A percentile compares a stretch with the other conserved stretches of the same genome.
These are phyloP conservation scores for Tenodera sinensis DNA, from an alignment of 2,888 invertebrate species.

Conservation along the genomic window DNA sequence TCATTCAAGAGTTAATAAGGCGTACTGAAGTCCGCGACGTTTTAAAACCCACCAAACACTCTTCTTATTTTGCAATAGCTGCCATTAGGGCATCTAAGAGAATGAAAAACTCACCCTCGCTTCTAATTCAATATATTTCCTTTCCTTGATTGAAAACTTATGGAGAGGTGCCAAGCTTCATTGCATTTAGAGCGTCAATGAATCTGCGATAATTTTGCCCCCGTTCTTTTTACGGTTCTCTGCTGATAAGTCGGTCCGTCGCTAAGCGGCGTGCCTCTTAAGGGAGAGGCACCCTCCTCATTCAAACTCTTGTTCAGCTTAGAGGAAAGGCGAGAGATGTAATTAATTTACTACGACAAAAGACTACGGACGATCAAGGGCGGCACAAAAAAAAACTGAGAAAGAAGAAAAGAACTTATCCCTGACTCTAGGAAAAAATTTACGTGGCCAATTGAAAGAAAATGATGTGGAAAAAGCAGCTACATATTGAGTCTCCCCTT, in stretches of 20 bases:
- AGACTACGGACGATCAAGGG: slow-evolving; percentile 4
- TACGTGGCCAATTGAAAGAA: slow-evolving; percentile 15
- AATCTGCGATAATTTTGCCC: slow-evolving; percentile 21
- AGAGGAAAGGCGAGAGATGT: slow-evolving; percentile 16
- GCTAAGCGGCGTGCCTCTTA: background rate
- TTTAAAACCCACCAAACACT: background rate
- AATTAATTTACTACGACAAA: slow-evolving; percentile 32
- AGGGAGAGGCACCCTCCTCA: background rate
- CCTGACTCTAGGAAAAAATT: background rate
- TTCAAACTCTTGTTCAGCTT: slow-evolving; percentile 1
- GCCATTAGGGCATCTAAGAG: background rate
- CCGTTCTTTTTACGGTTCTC: background rate
- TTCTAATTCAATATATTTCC: slow-evolving; percentile 9
- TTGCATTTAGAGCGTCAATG: slow-evolving; percentile 7
- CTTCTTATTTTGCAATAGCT: background rate
- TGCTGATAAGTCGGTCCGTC: background rate
- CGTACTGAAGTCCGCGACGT: too few species aligned
- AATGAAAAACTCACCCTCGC: background rate
- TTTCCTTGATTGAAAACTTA: slow-evolving; percentile 13
- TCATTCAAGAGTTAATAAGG: too few species aligned
- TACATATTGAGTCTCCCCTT: background rate
- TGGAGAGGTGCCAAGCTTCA: slow-evolving; percentile 7
- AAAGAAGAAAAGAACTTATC: background rate
- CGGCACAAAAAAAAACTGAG: background rate
- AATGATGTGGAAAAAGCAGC: background rate